Evolutionary conservation across 1,140 invertebrate species (phyloP).

Genomic region (Zaprionus kolodkinae): DNA sequence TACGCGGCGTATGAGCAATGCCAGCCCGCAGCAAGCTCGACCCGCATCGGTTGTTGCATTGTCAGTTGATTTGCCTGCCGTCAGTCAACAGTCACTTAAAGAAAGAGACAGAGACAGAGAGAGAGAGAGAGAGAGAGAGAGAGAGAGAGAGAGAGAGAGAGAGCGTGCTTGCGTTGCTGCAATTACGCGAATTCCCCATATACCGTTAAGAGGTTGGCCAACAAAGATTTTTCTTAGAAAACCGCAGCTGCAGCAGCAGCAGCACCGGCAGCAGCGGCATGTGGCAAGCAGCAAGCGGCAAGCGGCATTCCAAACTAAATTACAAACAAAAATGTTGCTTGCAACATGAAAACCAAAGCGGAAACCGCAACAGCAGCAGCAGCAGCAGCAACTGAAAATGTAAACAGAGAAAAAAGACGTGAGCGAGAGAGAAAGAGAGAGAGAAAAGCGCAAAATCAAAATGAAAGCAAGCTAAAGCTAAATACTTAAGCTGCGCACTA

Average conservation of each 20-base stretch:
- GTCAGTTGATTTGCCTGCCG: constrained; percentile 72
- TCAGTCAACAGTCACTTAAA: constrained; percentile 57
- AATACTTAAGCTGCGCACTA: neutral
- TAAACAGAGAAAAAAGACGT: constrained; percentile 56
- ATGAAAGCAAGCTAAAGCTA: constrained; percentile 5
- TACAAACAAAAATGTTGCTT: constrained; percentile 80
- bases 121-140: neutral
- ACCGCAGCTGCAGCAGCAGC: constrained; percentile 40
- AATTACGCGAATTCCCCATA: constrained; percentile 59
- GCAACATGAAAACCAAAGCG: constrained; percentile 64
- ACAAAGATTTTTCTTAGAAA: constrained; percentile 78
- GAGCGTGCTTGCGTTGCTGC: constrained; percentile 27
- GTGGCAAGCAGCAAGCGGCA: constrained; percentile 3
- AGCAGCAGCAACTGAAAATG: constrained; percentile 70
- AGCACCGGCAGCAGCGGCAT: constrained; percentile 7
- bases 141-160: neutral
- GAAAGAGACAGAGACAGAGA: neutral
- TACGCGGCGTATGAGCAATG: constrained; percentile 26
- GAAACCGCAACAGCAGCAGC: constrained; percentile 73
- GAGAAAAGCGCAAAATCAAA: neutral
- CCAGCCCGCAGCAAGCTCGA: neutral
- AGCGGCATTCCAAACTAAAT: constrained; percentile 77
- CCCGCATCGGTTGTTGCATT: constrained; percentile 51
- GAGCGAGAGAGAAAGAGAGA: neutral
- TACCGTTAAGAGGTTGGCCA: constrained; percentile 54